Evolutionary conservation across 2,888 invertebrate species (phyloP).

Genomic region (Adela reaumurella): DNA sequence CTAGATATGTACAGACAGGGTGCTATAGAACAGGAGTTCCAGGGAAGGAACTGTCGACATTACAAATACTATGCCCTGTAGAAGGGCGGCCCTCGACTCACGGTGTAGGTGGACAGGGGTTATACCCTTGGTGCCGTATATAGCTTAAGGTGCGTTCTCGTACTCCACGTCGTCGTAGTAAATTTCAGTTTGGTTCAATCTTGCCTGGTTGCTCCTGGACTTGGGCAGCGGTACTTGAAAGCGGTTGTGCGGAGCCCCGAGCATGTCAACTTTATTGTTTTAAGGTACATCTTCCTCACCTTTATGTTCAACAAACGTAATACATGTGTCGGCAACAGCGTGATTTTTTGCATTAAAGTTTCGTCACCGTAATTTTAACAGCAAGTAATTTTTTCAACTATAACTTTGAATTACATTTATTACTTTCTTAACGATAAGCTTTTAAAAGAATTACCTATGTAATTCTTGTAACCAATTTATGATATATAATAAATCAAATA

Average conservation of each 20-base stretch:
- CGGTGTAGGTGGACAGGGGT: slow-evolving; percentile 82
- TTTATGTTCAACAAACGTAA: no score
- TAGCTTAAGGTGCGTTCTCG: slow-evolving; percentile 62
- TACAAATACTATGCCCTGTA: slow-evolving; percentile 27
- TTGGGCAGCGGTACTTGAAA: slow-evolving; percentile 81
- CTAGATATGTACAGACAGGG: background rate
- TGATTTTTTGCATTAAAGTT: no score
- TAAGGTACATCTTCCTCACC: no score
- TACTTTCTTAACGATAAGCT: no score
- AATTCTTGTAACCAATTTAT: no score
- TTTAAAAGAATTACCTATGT: no score
- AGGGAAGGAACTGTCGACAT: slow-evolving; percentile 7
- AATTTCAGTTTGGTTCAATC: slow-evolving; percentile 84
- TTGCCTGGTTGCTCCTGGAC: slow-evolving; percentile 66
- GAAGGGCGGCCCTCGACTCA: slow-evolving; percentile 64
- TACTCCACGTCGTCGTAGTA: slow-evolving; percentile 90
- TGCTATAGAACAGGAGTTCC: background rate
- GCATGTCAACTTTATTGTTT: slow-evolving; percentile 73
- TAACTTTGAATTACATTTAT: no score
- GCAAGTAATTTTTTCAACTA: no score
- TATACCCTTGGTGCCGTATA: slow-evolving; percentile 63
- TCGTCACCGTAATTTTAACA: no score
- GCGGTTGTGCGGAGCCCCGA: slow-evolving; percentile 58
- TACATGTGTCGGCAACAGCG: no score
- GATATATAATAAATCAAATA: no score